phyloP scores from a whole-genome alignment of 2,113 vertebrate species.

The Seriola quinqueradiata region DNA sequence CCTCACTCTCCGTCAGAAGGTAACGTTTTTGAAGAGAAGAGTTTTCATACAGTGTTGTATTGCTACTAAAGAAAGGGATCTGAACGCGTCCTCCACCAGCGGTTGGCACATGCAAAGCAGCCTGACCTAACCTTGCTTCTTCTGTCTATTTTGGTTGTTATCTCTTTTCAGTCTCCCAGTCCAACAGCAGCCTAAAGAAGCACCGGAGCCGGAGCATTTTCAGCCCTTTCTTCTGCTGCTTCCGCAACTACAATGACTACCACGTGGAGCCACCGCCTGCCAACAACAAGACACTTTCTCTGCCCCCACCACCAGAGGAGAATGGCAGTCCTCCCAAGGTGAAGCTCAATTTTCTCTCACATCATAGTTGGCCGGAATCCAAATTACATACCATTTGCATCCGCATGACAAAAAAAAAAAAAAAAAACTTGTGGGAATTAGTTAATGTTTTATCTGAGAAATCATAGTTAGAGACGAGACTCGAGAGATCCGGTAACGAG shows the following conservation, averaged over 20 bases:
- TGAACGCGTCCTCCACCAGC: neutral
- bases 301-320: constrained; percentile 92
- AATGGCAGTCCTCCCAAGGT: constrained; percentile 96
- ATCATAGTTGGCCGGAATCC: constrained; percentile 35
- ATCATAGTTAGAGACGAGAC: constrained; percentile 19
- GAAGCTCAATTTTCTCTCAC: constrained; percentile 62
- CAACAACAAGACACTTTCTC: constrained; percentile 89
- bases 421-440: constrained; percentile 22
- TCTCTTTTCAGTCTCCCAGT: constrained; percentile 88
- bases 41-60: neutral
- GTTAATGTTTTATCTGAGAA: constrained; percentile 14
- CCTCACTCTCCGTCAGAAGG: no score
- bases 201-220: constrained; percentile 95
- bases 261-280: constrained; percentile 89
- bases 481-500: constrained; percentile 44
- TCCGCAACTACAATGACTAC: constrained; percentile 97
- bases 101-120: neutral
- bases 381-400: constrained; percentile 29
- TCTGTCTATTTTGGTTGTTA: constrained; percentile 11
- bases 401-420: constrained; percentile 12
- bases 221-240: constrained; percentile 99
- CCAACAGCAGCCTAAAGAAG: constrained; percentile 94
- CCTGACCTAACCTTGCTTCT: neutral
- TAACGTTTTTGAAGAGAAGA: neutral
- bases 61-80: neutral